Base-by-base conservation (phyloP, 2,113 vertebrate species). In the Narcine bancroftii region DNA sequence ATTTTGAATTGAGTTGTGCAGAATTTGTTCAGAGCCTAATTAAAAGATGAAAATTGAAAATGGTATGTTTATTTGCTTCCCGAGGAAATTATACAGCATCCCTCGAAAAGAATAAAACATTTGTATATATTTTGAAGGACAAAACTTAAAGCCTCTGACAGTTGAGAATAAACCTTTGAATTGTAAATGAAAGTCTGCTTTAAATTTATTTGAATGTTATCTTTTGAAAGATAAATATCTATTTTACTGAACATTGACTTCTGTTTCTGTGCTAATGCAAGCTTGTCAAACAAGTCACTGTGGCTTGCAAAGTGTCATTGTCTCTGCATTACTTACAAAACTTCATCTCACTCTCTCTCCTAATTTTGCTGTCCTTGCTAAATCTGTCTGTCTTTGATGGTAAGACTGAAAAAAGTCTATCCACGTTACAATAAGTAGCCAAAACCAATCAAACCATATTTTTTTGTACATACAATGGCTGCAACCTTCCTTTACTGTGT, bases 401-500 rank as follows among this genome's bases (percentile, higher is more conserved):
- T 97, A 97, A 97, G 97, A 97, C 97, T 97, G 95, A 97, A 97
- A 96, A 97, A 97, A 97, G 97, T 97, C 97, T 97, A 97, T 97
- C 97, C 97, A 95, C 96, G 95, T 96, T 96, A 96, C 95, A 96
- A 97, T 96, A 96, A 97, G 97, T 97, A 96, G 96, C 89, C 89
- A 69, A 91, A 91, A 71, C 39, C 89, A 69, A 91, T 91, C 65
- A 26, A 66, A 69, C 63, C 65, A 91, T 89, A 65, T 24, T 66
- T 69, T 69, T 91, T 91, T 91, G 89, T 91, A 69, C 89, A 91
- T 91, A 91, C 89, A 47, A 69, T 91, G 89, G 89, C 89, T 91
- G 89, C 89, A 66, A 69, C 65, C 95, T 96, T 97, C 95, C 95
- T 95, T 97, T 95, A 93, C 71, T 56, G 95, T 97, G 96, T 97